Conservation (phyloP, 2,113 vertebrate species). For the Chunga burmeisteri region DNA sequence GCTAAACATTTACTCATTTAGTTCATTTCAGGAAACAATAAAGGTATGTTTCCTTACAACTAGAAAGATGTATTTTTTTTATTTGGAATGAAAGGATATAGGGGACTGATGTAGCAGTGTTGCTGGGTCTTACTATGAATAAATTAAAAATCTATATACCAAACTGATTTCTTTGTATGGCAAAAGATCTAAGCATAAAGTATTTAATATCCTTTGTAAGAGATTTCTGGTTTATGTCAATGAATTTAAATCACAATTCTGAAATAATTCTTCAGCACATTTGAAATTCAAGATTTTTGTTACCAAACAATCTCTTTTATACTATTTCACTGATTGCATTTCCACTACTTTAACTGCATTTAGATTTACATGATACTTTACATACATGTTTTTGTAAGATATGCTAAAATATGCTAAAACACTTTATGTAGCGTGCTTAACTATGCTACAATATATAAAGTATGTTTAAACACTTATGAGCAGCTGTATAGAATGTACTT, state of each 20-base stretch:
- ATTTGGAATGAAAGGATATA: not conserved
- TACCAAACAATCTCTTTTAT: not conserved
- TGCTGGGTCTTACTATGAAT: not conserved
- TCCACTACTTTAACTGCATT: not conserved
- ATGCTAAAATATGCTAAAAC: not conserved
- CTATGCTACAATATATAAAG: not conserved
- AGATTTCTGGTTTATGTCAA: not conserved
- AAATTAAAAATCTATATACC: not conserved
- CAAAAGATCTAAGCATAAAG: not conserved
- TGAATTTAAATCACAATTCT: not conserved
- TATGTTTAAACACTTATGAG: not conserved
- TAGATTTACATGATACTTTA: not conserved
- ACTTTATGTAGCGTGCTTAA: not conserved
- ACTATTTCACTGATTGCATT: not conserved
- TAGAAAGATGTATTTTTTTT: not conserved
- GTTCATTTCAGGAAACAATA: not conserved
- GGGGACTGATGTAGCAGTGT: not conserved
- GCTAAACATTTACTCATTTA: not conserved
- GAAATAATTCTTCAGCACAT: not conserved
- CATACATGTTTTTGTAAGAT: not conserved
- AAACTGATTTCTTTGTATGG: not conserved
- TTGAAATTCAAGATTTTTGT: not conserved
- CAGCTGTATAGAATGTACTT: not conserved
- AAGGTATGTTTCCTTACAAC: not conserved
- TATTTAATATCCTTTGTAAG: not conserved